Evolutionary conservation across 2,888 invertebrate species (phyloP), one percentile per base, ranked within the genome.

Genomic region (Neria commutata): DNA sequence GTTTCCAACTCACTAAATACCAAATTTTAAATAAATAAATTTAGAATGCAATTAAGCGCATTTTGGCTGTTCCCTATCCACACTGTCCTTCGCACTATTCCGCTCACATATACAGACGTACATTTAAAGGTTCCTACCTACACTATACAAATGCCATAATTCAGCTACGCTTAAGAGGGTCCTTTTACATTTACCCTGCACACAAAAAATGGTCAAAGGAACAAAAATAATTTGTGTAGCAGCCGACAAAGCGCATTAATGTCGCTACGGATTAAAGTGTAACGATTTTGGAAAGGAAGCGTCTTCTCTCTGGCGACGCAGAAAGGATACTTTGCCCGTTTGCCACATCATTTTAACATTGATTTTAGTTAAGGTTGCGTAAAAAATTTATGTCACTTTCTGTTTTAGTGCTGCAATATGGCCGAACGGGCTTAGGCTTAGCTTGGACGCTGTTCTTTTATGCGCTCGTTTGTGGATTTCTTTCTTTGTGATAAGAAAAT

Each of bases 171-270:
- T n/a, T 4, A 37, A 37, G n/a, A 14, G 37, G 11, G 37, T 6
- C 42, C 42, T 3, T 6, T 14, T 21, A 21, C 21, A 49, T 16
- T 42, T 42, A 19, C 19, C 42, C 42, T 19, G n/a, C 21, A 19
- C 5, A 23, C 24, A 53, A 17, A 24, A 33, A 29, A 29, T 23
- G 40, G 14, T 29, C 10, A 49, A 16, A 49, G 14, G 52, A 21
- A 19, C 29, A 33, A 34, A 29, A 29, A 11, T 6, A 11, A 11
- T 5, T 42, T 14, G 10, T 51, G 21, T 24, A 10, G 46, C 37
- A 56, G 45, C 54, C 58, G 58, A 60, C 54, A 56, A 61, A 63
- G 51, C 56, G 47, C 51, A 52, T 52, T 52, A 52, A 52, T 52
- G 52, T 52, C 52, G 17, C 29, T 42, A 16, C 17, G 17, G 11